Evolutionary conservation across 1,140 invertebrate species (phyloP), one percentile per base, ranked within the genome.

Genomic region (Vollenhovia emeryi): DNA sequence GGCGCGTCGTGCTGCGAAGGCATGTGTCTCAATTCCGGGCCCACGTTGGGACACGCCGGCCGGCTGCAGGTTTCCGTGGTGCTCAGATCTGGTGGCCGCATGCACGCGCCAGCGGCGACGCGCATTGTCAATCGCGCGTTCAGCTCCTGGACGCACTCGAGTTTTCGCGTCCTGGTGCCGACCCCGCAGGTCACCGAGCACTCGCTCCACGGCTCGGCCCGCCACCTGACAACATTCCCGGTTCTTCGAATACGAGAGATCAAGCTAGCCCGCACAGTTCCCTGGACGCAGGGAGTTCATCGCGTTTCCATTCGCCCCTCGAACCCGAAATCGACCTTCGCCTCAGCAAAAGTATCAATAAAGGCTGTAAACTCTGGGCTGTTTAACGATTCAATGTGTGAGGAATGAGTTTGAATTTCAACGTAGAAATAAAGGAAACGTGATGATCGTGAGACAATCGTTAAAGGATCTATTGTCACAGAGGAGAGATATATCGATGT

Each of bases 181-280:
- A 95, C 95, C 11, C 97, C 97, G 93, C 97, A 97, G 50, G 96
- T 96, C 18, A 96, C 96, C 52, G 96, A 97, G 91, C 97, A 97
- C 87, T 96, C 92, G 87, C 92, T 90, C 94, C 94, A 94, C 33
- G 85, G 66, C 24, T 91, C 92, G 1, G 91, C 88, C 75, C 90
- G 91, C 94, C 94, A 94, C 71, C 93, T 93, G 40, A 40, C 40
- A 80, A 18, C 13, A 52, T 57, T 68, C 55, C 21, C 45, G 21
- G 0, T 13, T 69, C 5, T 30, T 55, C 4, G 8, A 80, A n/a
- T 40, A 66, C 9, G 18, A 64, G 18, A 64, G n/a, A 36, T 68
- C 6, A 27, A 68, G 62, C 60, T 79, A 50, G n/a, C 30, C 21
- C 27, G n/a, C 27, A n/a, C 1, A 21, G 2, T 6, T n/a, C 6